Conservation (phyloP, 92 coral and sea anemone species). For the Hydrozoanthus gracilis region DNA sequence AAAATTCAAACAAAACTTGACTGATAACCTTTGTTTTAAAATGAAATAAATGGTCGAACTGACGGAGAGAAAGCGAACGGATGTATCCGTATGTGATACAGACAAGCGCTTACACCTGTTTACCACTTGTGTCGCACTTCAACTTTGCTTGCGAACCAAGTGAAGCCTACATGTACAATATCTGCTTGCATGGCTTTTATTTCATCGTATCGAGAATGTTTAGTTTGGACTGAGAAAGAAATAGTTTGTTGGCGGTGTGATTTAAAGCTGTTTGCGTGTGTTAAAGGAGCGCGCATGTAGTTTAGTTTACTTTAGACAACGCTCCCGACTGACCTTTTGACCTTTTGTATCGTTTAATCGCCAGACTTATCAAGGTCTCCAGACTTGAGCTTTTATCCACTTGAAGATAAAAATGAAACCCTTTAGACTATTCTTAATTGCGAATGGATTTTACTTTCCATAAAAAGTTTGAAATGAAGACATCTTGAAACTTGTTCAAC, state of each 20-base stretch:
- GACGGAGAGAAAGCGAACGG: neutral
- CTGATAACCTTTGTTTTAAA: neutral
- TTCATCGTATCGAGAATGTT: neutral
- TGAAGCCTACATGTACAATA: neutral
- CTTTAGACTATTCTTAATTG: conserved; percentile 6
- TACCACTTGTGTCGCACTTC: neutral
- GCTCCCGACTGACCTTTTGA: conserved; percentile 6
- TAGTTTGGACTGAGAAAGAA: neutral
- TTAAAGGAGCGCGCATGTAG: neutral
- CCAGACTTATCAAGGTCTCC: conserved; percentile 41
- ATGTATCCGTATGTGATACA: neutral
- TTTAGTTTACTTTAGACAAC: neutral
- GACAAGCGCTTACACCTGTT: neutral
- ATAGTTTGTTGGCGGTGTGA: neutral
- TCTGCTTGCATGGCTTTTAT: neutral
- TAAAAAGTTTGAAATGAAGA: conserved; percentile 6
- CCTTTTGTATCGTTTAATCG: conserved; percentile 1
- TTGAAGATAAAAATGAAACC: conserved; percentile 17
- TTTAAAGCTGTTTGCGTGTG: neutral
- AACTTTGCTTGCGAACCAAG: too few relatives aligned
- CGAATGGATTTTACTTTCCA: neutral
- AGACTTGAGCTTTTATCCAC: conserved; percentile 10
- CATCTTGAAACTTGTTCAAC: neutral
- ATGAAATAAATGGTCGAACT: neutral
- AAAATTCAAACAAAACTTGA: conserved; percentile 1